Percentiles rank a stretch among this genome's conserved stretches.
phyloP scores from a whole-genome alignment of 2,113 vertebrate genomes.

The Chinchilla lanigera region DNA sequence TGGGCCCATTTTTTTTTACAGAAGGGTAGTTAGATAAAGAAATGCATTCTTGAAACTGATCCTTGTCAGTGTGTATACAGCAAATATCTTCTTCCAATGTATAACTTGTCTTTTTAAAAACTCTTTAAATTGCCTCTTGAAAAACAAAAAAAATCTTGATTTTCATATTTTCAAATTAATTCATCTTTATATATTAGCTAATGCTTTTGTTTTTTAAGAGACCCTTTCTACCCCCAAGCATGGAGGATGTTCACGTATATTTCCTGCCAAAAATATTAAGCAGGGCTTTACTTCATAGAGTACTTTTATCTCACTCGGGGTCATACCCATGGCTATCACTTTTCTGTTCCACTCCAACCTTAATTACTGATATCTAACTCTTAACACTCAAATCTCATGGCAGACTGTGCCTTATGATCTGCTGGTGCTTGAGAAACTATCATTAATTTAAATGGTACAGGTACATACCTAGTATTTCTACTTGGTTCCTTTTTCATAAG shows the following conservation, averaged over 20 bases:
- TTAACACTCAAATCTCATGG: neutral
- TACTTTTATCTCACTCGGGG: neutral
- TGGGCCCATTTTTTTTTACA: neutral
- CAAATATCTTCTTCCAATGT: neutral
- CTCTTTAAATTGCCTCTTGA: neutral
- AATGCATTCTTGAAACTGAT: neutral
- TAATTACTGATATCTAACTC: neutral
- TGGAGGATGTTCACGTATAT: neutral
- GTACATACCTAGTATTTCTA: neutral
- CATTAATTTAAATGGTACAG: neutral
- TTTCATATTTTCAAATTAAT: neutral
- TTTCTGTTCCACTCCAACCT: neutral
- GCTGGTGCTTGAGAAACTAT: neutral
- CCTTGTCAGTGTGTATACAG: neutral
- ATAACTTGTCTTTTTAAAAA: neutral
- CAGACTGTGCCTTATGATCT: neutral
- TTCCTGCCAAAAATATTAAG: neutral
- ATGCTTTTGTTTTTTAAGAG: neutral
- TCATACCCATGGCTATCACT: neutral
- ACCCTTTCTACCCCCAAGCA: neutral
- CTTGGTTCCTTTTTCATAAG: neutral
- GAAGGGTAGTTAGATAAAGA: neutral
- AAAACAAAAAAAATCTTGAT: constrained; percentile 21
- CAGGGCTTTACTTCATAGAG: neutral
- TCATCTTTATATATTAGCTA: constrained; percentile 5